A percentile compares a stretch with the other conserved stretches of the same genome.
phyloP scores from a whole-genome alignment of 1,140 invertebrate genomes.

The Scaptomyza hsui region DNA sequence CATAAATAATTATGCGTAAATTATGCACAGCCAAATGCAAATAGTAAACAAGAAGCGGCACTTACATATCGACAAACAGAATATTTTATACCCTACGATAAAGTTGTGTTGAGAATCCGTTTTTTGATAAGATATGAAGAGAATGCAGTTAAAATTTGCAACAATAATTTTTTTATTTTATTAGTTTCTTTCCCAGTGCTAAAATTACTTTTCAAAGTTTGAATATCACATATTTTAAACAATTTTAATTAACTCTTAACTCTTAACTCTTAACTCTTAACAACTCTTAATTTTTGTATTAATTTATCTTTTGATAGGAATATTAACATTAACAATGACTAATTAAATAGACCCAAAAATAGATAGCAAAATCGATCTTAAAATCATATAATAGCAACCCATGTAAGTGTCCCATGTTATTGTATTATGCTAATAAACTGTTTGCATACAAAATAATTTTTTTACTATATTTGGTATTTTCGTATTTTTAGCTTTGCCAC shows the following conservation, averaged over 20 bases:
- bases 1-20: constrained; percentile 73
- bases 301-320: too few relatives aligned
- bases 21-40: constrained; percentile 62
- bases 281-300: too few relatives aligned
- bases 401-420: constrained; percentile 14
- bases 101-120: background rate
- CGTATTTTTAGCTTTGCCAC: constrained; percentile 7
- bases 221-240: too few relatives aligned
- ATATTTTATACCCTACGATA: constrained; percentile 19
- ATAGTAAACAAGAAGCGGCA: constrained; percentile 39
- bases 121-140: too few relatives aligned
- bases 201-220: too few relatives aligned
- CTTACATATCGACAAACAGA: background rate
- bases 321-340: background rate
- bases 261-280: too few relatives aligned
- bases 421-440: constrained; percentile 50
- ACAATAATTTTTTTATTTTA: too few relatives aligned
- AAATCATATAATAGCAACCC: constrained; percentile 21
- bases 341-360: background rate
- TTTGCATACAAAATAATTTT: constrained; percentile 5
- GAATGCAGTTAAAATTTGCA: too few relatives aligned
- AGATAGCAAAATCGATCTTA: background rate
- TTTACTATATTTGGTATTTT: constrained; percentile 14
- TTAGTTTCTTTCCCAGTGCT: too few relatives aligned
- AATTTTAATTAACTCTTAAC: too few relatives aligned